Percentiles rank a stretch among this genome's conserved stretches.
phyloP scores from a whole-genome alignment of 1,140 invertebrate species.

The Neotoxoptera formosana region DNA sequence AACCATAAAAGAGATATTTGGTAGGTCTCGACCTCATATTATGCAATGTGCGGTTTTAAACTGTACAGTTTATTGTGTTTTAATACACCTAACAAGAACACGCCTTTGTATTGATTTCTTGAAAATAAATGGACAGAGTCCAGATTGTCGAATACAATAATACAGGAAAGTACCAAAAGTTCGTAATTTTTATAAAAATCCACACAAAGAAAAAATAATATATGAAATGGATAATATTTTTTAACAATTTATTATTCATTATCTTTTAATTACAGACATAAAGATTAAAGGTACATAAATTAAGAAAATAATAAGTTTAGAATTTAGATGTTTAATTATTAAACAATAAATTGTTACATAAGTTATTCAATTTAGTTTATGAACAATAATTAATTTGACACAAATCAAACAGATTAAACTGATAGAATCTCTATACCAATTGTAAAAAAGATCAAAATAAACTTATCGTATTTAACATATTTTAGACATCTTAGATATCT shows the following conservation, averaged over 20 bases:
- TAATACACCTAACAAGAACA: neutral
- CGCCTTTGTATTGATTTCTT: slow-evolving; percentile 36
- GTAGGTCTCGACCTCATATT: neutral
- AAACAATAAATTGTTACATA: neutral
- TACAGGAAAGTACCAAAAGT: neutral
- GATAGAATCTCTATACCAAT: neutral
- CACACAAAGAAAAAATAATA: neutral
- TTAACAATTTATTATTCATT: neutral
- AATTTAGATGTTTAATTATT: neutral
- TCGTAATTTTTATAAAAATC: neutral
- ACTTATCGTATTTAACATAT: neutral
- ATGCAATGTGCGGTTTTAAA: slow-evolving; percentile 6
- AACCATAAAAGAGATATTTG: neutral
- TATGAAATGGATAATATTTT: neutral
- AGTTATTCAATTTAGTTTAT: too few relatives aligned
- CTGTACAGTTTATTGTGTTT: neutral
- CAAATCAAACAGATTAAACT: neutral
- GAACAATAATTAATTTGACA: too few relatives aligned
- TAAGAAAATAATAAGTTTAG: neutral
- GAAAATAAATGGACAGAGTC: slow-evolving; percentile 12
- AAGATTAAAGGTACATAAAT: neutral
- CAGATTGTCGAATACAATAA: neutral
- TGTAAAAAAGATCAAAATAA: neutral
- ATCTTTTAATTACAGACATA: neutral
- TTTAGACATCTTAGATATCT: neutral